Conservation (phyloP, 2,113 vertebrate genomes). For the Gadus chalcogrammus region DNA sequence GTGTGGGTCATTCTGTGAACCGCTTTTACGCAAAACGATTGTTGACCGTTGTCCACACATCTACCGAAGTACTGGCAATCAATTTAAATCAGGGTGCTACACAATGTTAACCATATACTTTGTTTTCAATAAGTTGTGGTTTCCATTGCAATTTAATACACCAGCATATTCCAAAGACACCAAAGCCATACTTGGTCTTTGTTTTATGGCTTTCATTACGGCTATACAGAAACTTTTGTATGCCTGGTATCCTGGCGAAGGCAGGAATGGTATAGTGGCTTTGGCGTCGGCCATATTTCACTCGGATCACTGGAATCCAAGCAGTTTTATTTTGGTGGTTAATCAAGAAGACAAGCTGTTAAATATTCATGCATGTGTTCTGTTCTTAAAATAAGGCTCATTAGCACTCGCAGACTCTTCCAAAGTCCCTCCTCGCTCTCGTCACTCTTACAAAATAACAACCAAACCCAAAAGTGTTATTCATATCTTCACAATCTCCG, state of each 20-base stretch:
- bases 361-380: conserved; percentile 70
- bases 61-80: no score
- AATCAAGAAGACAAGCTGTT: conserved; percentile 58
- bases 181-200: background rate
- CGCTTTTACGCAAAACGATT: no score
- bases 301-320: conserved; percentile 43
- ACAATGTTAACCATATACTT: no score
- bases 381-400: conserved; percentile 77
- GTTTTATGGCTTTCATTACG: conserved; percentile 6
- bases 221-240: background rate
- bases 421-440: conserved; percentile 62
- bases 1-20: no score
- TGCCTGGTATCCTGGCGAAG: conserved; percentile 14
- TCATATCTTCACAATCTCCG: conserved; percentile 30
- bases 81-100: no score
- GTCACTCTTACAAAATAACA: conserved; percentile 58
- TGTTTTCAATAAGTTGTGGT: no score
- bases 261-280: conserved; percentile 8
- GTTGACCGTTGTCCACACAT: no score
- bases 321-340: conserved; percentile 54
- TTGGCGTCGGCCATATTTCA: conserved; percentile 25
- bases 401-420: conserved; percentile 69
- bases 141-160: no score
- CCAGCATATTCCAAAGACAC: background rate
- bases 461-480: conserved; percentile 46